phyloP scores from a whole-genome alignment of 2,888 invertebrate genomes.

The Meteorus cinctellus region DNA sequence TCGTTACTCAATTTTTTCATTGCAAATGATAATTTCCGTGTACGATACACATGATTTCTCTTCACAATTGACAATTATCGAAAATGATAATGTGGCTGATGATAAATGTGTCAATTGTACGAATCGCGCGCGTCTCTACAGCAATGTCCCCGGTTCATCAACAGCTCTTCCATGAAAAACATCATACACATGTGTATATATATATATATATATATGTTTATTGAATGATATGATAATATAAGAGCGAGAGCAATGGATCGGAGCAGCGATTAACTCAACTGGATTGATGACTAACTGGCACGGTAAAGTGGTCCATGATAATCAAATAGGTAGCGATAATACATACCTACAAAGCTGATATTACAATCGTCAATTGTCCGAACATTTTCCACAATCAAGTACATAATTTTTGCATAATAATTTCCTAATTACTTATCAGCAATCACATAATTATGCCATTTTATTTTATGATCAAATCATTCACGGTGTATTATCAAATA shows the following conservation, averaged over 20 bases:
- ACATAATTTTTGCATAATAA: neutral
- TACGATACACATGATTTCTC: neutral
- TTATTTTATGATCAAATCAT: constrained; percentile 1
- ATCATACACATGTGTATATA: neutral
- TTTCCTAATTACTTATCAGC: neutral
- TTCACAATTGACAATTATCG: neutral
- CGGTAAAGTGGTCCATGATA: constrained; percentile 28
- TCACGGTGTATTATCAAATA: neutral
- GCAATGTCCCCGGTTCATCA: neutral
- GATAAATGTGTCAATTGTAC: constrained; percentile 25
- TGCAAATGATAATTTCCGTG: neutral
- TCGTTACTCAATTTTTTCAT: no score
- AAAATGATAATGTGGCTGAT: constrained; percentile 1
- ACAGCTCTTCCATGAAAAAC: constrained; percentile 27
- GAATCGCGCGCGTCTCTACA: constrained; percentile 11
- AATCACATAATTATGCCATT: neutral
- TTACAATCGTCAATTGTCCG: neutral
- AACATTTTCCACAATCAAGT: neutral
- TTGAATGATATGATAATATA: neutral
- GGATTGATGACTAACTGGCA: constrained; percentile 40
- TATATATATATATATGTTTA: constrained; percentile 1
- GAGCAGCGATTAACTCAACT: constrained; percentile 6
- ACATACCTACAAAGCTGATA: neutral
- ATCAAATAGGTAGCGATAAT: neutral
- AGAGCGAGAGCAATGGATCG: neutral